Evolutionary conservation across 2,888 invertebrate genomes (phyloP).

Genomic region (Girardia tigrina): DNA sequence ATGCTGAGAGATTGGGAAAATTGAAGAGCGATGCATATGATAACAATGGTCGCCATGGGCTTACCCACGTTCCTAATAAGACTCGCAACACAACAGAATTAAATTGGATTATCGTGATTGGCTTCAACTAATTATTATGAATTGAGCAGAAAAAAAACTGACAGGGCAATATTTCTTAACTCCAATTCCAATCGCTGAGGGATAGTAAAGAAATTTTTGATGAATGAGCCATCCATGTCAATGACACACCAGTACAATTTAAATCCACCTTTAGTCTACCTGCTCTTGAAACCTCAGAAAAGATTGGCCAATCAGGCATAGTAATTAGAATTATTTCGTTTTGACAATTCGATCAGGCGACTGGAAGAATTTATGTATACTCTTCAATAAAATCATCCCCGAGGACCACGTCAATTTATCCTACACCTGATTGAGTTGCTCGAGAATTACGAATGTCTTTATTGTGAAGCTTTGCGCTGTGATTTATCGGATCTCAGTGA

Average conservation of each 20-base stretch:
- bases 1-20: conserved; percentile 9
- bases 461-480: conserved; percentile 9
- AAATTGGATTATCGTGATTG: conserved; percentile 19
- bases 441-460: conserved; percentile 20
- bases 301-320: conserved; percentile 11
- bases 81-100: neutral
- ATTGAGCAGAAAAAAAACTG: conserved; percentile 18
- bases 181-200: conserved; percentile 14
- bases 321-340: conserved; percentile 17
- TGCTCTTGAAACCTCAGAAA: conserved; percentile 13
- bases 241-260: neutral
- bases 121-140: conserved; percentile 16
- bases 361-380: conserved; percentile 23
- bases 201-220: conserved; percentile 23
- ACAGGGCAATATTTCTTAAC: conserved; percentile 17
- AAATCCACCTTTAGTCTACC: conserved; percentile 19
- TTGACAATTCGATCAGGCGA: conserved; percentile 4
- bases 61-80: neutral
- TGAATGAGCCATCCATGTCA: conserved; percentile 19
- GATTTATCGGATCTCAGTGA: conserved; percentile 17
- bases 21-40: conserved; percentile 18
- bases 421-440: conserved; percentile 20
- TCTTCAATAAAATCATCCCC: conserved; percentile 9
- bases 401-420: conserved; percentile 8
- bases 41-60: conserved; percentile 14